These are phyloP conservation scores for Pluvialis apricaria DNA, from an alignment of 2,113 vertebrate genomes.

Conservation along the genomic window DNA sequence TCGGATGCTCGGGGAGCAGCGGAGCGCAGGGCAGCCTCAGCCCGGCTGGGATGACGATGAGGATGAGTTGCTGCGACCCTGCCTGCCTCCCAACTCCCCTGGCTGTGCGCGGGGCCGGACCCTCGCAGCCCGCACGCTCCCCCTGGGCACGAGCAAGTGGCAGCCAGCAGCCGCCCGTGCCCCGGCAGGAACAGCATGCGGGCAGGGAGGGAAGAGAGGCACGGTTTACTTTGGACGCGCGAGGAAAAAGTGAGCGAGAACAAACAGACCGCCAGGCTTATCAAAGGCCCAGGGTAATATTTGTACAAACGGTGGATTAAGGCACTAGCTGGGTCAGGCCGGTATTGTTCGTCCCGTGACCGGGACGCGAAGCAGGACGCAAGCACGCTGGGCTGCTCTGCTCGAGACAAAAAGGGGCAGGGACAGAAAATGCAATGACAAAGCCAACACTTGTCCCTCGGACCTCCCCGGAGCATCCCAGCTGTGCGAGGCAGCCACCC, in stretches of 20 bases:
- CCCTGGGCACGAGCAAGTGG: too few species aligned
- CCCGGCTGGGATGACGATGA: not conserved
- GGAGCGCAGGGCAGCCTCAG: not conserved
- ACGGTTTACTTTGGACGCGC: accelerated
- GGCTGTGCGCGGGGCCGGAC: accelerated
- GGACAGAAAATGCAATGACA: not conserved
- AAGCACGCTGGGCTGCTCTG: not conserved
- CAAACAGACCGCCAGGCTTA: not conserved
- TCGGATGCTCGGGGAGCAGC: not conserved
- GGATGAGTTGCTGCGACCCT: not conserved
- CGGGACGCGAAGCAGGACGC: not conserved
- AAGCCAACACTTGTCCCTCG: constrained; percentile 17
- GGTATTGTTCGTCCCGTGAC: not conserved
- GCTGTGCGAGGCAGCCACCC: constrained; percentile 33
- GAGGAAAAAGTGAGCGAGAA: not conserved
- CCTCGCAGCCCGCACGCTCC: not conserved
- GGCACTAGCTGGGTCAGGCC: not conserved
- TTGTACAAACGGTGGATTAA: not conserved
- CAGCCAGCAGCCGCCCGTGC: not conserved
- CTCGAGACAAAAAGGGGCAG: not conserved
- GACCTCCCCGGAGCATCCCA: constrained; percentile 53
- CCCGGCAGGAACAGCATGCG: not conserved
- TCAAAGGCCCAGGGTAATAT: not conserved
- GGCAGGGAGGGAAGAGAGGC: not conserved
- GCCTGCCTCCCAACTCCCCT: not conserved